A percentile compares a stretch with the other conserved stretches of the same genome.
Conservation (phyloP, 2,797 vertebrate genomes). For the Pteronotus mesoamericanus region DNA sequence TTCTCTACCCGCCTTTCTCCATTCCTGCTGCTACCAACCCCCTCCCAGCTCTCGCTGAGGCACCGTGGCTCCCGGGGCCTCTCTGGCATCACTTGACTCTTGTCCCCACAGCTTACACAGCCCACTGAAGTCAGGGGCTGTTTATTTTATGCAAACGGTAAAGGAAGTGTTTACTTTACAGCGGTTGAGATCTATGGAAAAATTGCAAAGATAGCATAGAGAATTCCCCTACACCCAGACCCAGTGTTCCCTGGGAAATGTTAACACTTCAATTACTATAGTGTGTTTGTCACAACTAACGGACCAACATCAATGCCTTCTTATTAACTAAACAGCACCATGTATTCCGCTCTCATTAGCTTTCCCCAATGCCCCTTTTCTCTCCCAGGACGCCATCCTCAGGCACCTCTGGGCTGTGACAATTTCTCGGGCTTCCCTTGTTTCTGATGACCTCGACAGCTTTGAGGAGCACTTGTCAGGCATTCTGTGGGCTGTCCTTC, state of each 20-base stretch:
- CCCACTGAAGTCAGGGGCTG: not conserved
- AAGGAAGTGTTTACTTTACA: not conserved
- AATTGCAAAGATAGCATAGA: not conserved
- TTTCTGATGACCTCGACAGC: not conserved
- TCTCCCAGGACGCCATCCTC: not conserved
- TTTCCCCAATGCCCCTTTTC: not conserved
- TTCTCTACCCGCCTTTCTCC: not conserved
- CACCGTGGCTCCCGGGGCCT: not conserved
- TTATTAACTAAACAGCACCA: not conserved
- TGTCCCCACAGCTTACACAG: accelerated
- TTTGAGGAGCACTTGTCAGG: not conserved
- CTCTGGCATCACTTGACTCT: not conserved
- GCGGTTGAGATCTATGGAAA: not conserved
- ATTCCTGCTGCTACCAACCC: not conserved
- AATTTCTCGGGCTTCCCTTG: not conserved
- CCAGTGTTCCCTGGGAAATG: not conserved
- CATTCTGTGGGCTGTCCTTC: not conserved
- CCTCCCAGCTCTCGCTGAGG: not conserved
- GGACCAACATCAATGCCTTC: conserved; percentile 73
- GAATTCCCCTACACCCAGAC: not conserved
- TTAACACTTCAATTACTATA: not conserved
- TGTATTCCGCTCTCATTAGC: not conserved
- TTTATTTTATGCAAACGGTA: not conserved
- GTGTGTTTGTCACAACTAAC: not conserved
- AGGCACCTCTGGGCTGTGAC: too few species aligned